A percentile compares a stretch with the other conserved stretches of the same genome.
Conservation (phyloP, 2,888 invertebrate genomes). For the Stenchaetothrips biformis region DNA sequence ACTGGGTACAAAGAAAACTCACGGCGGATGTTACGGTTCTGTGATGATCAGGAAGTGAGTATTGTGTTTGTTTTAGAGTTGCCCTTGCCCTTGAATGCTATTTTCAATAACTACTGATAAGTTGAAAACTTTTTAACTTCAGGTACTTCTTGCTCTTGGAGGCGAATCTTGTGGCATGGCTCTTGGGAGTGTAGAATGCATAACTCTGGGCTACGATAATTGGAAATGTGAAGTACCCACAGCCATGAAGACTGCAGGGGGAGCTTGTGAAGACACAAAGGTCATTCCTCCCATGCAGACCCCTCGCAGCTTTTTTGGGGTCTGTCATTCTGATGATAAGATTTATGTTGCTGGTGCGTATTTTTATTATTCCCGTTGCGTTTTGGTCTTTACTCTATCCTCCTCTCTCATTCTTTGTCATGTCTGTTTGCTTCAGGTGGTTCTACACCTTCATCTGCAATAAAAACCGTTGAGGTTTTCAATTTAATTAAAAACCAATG, state of each 20-base stretch:
- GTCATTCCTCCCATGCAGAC: background rate
- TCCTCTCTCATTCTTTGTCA: background rate
- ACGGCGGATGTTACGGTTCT: background rate
- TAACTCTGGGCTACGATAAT: background rate
- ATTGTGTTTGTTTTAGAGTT: background rate
- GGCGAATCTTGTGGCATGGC: background rate
- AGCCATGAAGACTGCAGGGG: background rate
- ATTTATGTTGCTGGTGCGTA: background rate
- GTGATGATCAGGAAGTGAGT: constrained; percentile 2
- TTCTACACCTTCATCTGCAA: background rate
- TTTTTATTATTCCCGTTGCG: background rate
- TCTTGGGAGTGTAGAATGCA: constrained; percentile 4
- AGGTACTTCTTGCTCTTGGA: background rate
- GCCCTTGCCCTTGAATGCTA: background rate
- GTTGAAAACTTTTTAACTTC: background rate
- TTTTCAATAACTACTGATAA: background rate
- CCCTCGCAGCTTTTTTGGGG: background rate
- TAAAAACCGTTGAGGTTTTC: background rate
- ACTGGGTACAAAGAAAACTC: constrained; percentile 4
- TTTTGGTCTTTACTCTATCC: background rate
- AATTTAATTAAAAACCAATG: background rate
- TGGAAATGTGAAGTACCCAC: background rate
- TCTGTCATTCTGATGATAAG: constrained; percentile 3
- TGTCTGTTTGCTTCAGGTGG: background rate
- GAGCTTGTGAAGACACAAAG: background rate